phyloP scores from a whole-genome alignment of 2,888 invertebrate genomes.

The Polydrusus pterygomalis region DNA sequence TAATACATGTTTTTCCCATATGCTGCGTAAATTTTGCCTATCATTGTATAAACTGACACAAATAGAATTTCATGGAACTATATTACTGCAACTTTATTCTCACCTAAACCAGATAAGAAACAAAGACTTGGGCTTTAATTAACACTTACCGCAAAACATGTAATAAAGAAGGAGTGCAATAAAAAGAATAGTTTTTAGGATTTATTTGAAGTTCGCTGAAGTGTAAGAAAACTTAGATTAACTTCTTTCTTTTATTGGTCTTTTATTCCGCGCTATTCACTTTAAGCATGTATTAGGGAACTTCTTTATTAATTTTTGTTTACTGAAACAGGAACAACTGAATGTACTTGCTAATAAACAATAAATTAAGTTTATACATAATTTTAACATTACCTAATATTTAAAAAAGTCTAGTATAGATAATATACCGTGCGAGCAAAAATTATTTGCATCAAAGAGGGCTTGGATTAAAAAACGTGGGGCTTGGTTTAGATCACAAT shows the following conservation, averaged over 20 bases:
- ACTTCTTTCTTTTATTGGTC: constrained; percentile 48
- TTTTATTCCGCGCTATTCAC: constrained; percentile 40
- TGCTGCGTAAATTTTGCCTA: too few relatives aligned
- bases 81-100: not conserved
- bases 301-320: constrained; percentile 49
- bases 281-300: constrained; percentile 38
- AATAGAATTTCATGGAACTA: too few relatives aligned
- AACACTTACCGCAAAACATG: constrained; percentile 28
- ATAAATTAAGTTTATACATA: not conserved
- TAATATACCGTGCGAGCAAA: too few relatives aligned
- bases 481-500: too few relatives aligned
- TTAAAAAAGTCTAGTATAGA: too few relatives aligned
- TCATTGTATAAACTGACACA: too few relatives aligned
- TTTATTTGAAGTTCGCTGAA: constrained; percentile 49
- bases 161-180: constrained; percentile 42
- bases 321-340: constrained; percentile 22
- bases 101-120: not conserved
- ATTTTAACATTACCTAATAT: not conserved
- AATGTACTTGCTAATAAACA: not conserved
- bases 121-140: constrained; percentile 22
- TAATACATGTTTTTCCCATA: too few relatives aligned
- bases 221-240: constrained; percentile 47
- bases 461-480: too few relatives aligned
- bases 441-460: too few relatives aligned
- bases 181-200: constrained; percentile 41